Conservation (phyloP, 2,888 invertebrate genomes). For the Cheiracanthium punctorium region DNA sequence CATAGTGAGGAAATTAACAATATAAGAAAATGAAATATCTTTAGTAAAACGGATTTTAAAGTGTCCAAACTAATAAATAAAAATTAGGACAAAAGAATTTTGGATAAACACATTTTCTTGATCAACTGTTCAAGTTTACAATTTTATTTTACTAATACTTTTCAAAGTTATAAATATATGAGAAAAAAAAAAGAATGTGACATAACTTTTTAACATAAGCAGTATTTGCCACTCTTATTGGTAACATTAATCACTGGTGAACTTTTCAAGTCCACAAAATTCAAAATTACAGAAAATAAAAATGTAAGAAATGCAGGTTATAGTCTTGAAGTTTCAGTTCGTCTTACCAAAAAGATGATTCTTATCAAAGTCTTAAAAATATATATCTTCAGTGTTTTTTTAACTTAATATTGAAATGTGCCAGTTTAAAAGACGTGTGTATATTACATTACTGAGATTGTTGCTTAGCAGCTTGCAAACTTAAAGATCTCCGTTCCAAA, state of each 20-base stretch:
- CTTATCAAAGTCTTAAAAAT: conserved; percentile 42
- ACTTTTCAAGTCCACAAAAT: neutral
- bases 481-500: conserved; percentile 56
- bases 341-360: neutral
- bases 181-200: too few relatives aligned
- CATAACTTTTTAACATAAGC: neutral
- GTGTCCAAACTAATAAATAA: too few relatives aligned
- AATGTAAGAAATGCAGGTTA: neutral
- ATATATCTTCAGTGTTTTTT: conserved; percentile 12
- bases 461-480: conserved; percentile 53
- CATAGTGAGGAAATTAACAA: too few relatives aligned
- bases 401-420: neutral
- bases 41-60: too few relatives aligned
- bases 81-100: too few relatives aligned
- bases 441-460: conserved; percentile 38
- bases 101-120: too few relatives aligned
- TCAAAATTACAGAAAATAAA: neutral
- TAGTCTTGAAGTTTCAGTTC: neutral
- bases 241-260: neutral
- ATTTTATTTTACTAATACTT: too few relatives aligned
- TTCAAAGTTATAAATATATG: too few relatives aligned
- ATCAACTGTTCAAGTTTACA: too few relatives aligned
- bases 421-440: conserved; percentile 11
- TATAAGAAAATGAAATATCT: too few relatives aligned
- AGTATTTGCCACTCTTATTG: neutral